Evolutionary conservation across 2,113 vertebrate genomes (phyloP).

Genomic region (Psammodynastes pulverulentus): DNA sequence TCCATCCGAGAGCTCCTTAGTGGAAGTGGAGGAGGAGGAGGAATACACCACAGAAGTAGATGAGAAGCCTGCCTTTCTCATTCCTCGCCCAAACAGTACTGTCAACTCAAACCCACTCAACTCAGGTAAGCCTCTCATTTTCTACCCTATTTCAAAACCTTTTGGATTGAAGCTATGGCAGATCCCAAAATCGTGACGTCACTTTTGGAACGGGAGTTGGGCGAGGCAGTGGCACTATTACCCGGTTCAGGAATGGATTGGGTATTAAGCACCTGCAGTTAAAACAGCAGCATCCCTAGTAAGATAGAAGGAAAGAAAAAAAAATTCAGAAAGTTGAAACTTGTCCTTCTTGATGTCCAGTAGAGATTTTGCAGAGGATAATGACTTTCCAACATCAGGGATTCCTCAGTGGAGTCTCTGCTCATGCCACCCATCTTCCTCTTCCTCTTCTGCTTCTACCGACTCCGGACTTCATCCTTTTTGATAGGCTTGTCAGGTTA

Average conservation of each 20-base stretch:
- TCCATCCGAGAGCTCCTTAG: conserved; percentile 84
- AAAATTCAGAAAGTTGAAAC: not conserved
- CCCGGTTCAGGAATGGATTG: not conserved
- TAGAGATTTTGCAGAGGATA: not conserved
- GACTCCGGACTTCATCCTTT: not conserved
- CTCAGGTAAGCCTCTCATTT: conserved; percentile 75
- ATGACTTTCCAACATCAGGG: not conserved
- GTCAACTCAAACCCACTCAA: conserved; percentile 57
- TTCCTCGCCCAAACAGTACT: conserved; percentile 74
- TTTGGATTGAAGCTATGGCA: not conserved
- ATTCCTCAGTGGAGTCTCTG: not conserved
- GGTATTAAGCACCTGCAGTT: not conserved
- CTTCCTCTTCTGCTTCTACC: not conserved
- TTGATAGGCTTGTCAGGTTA: conserved; percentile 88
- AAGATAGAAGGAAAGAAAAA: not conserved
- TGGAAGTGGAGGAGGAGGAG: conserved; percentile 78
- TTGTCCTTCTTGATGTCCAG: not conserved
- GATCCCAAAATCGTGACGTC: no score
- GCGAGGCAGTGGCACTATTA: not conserved
- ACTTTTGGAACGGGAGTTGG: not conserved
- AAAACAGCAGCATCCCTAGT: not conserved
- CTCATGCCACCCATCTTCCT: no score
- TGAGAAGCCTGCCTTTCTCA: conserved; percentile 61
- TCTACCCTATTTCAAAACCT: not conserved
- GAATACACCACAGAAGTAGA: conserved; percentile 53